Evolutionary conservation across 2,113 vertebrate species (phyloP).

Genomic region (Fregata magnificens): DNA sequence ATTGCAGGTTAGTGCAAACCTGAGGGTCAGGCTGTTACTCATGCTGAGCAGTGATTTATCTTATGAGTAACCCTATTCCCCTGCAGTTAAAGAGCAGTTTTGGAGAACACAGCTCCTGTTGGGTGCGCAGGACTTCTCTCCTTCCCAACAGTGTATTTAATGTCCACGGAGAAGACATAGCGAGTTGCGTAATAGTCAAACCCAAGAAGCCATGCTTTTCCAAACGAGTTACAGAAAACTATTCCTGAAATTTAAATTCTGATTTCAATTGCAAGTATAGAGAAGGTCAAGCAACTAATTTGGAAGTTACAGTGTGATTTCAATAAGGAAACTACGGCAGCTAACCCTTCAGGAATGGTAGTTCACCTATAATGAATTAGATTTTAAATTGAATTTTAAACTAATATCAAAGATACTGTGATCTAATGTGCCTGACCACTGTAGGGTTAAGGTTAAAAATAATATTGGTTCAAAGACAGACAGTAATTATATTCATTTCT

Average conservation of each 20-base stretch:
- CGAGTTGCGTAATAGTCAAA: not conserved
- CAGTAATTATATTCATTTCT: not conserved
- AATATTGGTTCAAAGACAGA: not conserved
- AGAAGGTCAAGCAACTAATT: not conserved
- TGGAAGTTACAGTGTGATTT: not conserved
- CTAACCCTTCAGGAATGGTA: not conserved
- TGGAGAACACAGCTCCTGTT: not conserved
- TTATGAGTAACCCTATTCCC: not conserved
- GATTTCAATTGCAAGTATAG: not conserved
- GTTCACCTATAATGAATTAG: not conserved
- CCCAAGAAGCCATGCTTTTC: not conserved
- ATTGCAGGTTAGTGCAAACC: not conserved
- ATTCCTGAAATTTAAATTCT: not conserved
- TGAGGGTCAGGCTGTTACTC: not conserved
- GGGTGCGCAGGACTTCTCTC: not conserved
- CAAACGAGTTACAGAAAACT: not conserved
- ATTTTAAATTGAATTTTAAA: not conserved
- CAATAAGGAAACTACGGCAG: not conserved
- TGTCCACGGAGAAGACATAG: rapidly evolving
- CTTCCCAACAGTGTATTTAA: rapidly evolving
- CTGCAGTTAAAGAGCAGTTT: not conserved
- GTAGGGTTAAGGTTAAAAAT: not conserved
- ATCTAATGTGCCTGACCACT: not conserved
- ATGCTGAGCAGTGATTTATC: not conserved
- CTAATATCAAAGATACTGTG: not conserved